Percentiles rank a stretch among this genome's conserved stretches.
These are phyloP conservation scores for Macquaria ambigua DNA, from an alignment of 2,113 vertebrate species.

Conservation along the genomic window DNA sequence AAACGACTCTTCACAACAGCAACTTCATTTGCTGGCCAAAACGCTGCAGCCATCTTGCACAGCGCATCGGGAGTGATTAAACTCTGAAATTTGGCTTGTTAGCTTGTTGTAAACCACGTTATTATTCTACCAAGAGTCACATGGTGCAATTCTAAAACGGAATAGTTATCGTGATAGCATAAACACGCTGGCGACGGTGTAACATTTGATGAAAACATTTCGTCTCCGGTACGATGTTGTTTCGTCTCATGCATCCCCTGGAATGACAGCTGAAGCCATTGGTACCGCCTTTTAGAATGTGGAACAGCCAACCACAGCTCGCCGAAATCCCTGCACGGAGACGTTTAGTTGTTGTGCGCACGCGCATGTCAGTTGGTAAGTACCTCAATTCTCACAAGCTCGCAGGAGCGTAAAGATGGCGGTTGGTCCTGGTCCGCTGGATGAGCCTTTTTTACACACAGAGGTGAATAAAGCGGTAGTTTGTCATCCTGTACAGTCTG, in stretches of 20 bases:
- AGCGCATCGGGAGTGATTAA: conserved; percentile 22
- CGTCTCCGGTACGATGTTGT: conserved; percentile 42
- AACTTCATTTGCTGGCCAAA: conserved; percentile 60
- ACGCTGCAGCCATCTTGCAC: conserved; percentile 82
- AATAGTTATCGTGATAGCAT: accelerated
- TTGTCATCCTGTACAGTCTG: conserved; percentile 90
- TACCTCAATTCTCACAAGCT: conserved; percentile 75
- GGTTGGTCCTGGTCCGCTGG: conserved; percentile 91
- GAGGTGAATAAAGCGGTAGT: conserved; percentile 97
- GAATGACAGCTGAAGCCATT: conserved; percentile 87
- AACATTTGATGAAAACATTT: conserved; percentile 41
- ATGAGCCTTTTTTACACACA: conserved; percentile 92
- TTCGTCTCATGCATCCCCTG: conserved; percentile 49
- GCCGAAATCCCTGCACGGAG: conserved; percentile 55
- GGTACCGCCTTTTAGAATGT: conserved; percentile 82
- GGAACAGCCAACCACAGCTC: conserved; percentile 82
- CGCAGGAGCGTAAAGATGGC: conserved; percentile 94
- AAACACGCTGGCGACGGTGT: neutral
- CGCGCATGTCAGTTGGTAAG: conserved; percentile 79
- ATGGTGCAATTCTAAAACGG: neutral
- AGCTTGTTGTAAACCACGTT: conserved; percentile 52
- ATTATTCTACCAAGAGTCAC: conserved; percentile 17
- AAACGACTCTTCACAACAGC: conserved; percentile 59
- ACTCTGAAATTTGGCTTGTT: conserved; percentile 17
- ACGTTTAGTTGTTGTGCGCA: conserved; percentile 64